Evolutionary conservation across 2,113 vertebrate species (phyloP), one percentile per base, ranked within the genome.

Genomic region (Saguinus imperator): DNA sequence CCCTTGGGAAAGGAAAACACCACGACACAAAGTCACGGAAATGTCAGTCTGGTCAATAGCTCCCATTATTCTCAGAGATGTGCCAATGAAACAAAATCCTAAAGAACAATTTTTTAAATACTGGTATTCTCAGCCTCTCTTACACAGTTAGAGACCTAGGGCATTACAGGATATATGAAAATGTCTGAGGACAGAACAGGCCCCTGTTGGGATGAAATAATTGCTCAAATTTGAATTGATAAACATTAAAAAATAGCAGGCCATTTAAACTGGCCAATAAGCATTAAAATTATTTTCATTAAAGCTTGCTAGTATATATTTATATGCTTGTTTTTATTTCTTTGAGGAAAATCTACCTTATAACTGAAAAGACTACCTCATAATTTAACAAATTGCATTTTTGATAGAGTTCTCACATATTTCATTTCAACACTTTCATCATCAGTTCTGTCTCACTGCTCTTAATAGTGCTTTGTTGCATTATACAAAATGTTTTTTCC

Each of bases 401-500:
- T 94, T 82, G 91, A 95, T 55, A 91, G 50, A 50, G 8, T 91
- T 96, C 95, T 72, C 20, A 81, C 27, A 66, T 64, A 79, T 64
- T 73, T 95, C 66, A 73, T 79, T 87, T 95, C 94, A 95, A 93
- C 91, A 81, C 73, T 77, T 43, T 80, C 89, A 94, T 92, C 89
- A 75, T 94, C 84, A 85, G 52, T 85, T 97, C 73, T 92, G 25
- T 50, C 80, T 89, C 48, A 68, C 45, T 45, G 8, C n/a, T 94
- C 29, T 73, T 85, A 97, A 86, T 61, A 94, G n/a, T 55, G 75
- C 45, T 87, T 96, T 61, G 12, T 58, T 95, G 48, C 83, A 91
- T 94, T 80, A 89, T 29, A 93, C 21, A 94, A 95, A 94, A 84
- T 77, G 94, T 61, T 88, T 89, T 94, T 96, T 95, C 72, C 76